Base-by-base conservation (phyloP, 2,113 vertebrate species). In the Morone chrysops region DNA sequence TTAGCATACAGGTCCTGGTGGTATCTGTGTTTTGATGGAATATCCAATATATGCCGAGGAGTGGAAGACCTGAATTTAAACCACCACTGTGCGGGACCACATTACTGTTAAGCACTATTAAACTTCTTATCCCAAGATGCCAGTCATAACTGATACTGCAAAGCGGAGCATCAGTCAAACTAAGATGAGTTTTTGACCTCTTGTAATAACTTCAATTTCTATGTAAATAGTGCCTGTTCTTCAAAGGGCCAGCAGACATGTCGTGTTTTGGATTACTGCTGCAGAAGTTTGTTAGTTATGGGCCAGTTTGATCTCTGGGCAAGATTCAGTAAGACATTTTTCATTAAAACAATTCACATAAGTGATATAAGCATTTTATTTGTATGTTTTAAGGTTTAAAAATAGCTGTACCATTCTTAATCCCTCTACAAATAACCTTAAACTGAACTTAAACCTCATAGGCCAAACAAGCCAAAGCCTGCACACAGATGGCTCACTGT, bases 121-220 rank as follows among this genome's bases (percentile, higher is more conserved):
- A 20, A 60, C 13, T 10, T 45, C 12, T 62, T 61, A 51, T 65
- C 62, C 36, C 14, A 22, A 50, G 45, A 67, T 25, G 36, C n/a
- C 78, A 18, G 48, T n/a, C 10, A 31, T 51, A 54, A 84, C 40
- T 67, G 61, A 85, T 25, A 22, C 20, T 70, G 31, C 54, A 63
- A 60, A 75, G 69, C 81, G 54, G 18, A 48, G 65, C 66, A 69
- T 75, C 76, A 54, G 22, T 90, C 79, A n/a, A 59, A 68, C 57
- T 43, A 6, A 65, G 66, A 51, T 20, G 59, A 70, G 57, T 60
- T 47, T 74, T 40, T 81, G 72, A 82, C 57, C 53, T 62, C 67
- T 60, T 62, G 47, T 40, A 81, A 72, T 76, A n/a, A 0, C 38
- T 70, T 82, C 38, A 59, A n/a, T 86, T 80, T 67, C 10, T 43